Base-by-base conservation (phyloP, 2,797 vertebrate species). In the Rhinichthys osculus region DNA sequence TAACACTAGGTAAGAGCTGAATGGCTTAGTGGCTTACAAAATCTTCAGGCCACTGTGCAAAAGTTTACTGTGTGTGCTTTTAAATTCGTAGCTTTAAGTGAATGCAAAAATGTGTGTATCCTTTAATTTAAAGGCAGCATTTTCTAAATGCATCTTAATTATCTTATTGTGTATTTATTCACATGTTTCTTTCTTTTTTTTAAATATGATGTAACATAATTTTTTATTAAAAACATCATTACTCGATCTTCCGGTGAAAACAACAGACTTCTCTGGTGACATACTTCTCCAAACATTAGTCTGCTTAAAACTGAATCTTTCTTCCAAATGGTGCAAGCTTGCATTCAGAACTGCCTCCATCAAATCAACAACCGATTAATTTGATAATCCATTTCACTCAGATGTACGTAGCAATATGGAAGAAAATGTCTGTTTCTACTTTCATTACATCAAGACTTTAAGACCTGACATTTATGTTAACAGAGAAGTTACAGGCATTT, bases 401-500 rank as follows among this genome's bases (percentile, higher is more conserved):
- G 27, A 52, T 50, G 16, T 33, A 0, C 44, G 16, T 73, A 30
- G 19, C 44, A 73, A 33, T 30, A 30, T 33, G 16, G 42, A 50
- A 50, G n/a, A 47, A 50, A 50, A 73, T 4, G 30, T 74, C 0
- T 8, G n/a, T 23, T 27, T 54, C 73, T 33, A 52, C 19, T 38
- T 77, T 3, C 0, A 19, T 57, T 77, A 35, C 50, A 16, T 54
- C 2, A 50, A 70, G 44, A 52, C 30, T 80, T 84, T 38, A 44
- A 47, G 11, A 6, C 14, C 67, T 30, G 4, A 40, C 8, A 2
- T 86, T 40, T 86, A 78, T 85, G 30, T 88, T 84, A 92, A 88
- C 94, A 99, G 98, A 97, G 87, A 97, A 95, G 87, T 93, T 99
- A 59, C 95, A 97, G 89, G 92, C 90, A 35, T 96, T 99, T 91